A percentile compares a stretch with the other conserved stretches of the same genome.
These are phyloP conservation scores for Brachyalestes nurse DNA, from an alignment of 2,797 vertebrate genomes.

Conservation along the genomic window DNA sequence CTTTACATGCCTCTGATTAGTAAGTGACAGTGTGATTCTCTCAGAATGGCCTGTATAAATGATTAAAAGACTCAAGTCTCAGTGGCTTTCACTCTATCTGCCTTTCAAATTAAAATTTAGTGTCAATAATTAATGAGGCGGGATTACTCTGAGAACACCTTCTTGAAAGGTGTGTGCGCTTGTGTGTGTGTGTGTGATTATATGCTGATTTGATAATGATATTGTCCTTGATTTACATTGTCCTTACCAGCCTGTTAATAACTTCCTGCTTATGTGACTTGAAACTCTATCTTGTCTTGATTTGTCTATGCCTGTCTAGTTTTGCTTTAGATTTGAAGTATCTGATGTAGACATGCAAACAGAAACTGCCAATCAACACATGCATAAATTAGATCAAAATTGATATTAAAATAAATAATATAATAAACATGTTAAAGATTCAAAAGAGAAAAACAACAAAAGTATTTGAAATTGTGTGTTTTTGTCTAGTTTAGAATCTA, in stretches of 20 bases:
- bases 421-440: not conserved
- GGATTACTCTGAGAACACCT: constrained; percentile 76
- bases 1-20: constrained; percentile 66
- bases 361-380: not conserved
- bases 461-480: too few species aligned
- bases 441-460: not conserved
- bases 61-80: constrained; percentile 79
- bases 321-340: not conserved
- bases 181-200: not conserved
- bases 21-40: constrained; percentile 82
- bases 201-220: not conserved
- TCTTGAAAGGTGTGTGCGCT: constrained; percentile 47
- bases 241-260: constrained; percentile 12
- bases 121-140: constrained; percentile 82
- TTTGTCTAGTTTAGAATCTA: not conserved
- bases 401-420: too few species aligned
- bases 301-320: not conserved
- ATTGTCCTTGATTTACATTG: constrained; percentile 7
- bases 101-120: constrained; percentile 81
- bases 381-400: not conserved
- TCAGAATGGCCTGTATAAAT: constrained; percentile 79
- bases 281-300: not conserved
- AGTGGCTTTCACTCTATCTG: constrained; percentile 76
- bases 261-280: not conserved
- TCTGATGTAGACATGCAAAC: not conserved